Base-by-base conservation (phyloP, 1,140 invertebrate genomes). In the Parasteatoda tepidariorum region DNA sequence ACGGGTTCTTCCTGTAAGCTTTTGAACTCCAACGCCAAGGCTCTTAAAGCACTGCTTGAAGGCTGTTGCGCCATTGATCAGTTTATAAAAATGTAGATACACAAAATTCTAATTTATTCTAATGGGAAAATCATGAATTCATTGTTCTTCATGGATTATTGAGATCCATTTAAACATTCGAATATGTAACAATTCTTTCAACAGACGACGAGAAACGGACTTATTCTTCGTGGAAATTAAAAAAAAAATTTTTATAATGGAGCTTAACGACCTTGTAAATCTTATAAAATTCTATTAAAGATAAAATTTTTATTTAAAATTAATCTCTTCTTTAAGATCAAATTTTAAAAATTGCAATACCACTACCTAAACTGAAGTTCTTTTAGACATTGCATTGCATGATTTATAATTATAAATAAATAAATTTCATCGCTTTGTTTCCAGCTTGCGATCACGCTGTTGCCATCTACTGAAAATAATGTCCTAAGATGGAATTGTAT, bases 1-100 rank as follows among this genome's bases (percentile, higher is more conserved):
- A 99, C 96, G 30, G 98, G 98, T 89, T 99, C 97, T 88, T 98
- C 97, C 90, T 97, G 95, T 33, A 99, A 91, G 89, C 96, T 96
- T 90, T 98, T 98, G 88, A 99, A 97, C 90, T 99, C 98, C 88
- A 99, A 92, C 86, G 97, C 95, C 86, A 99, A 91, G 85, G 98
- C 97, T 88, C 97, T 92, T 30, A 98, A 91, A 79, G 98, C 97
- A 90, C 97, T 97, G 88, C 95, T 95, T 85, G 93, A 94, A 71
- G 94, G 89, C 87, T 91, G 91, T 81, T 90, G 89, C 85, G 91
- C 90, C 91, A 91, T 91, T 26, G n/a, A 61, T 11, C 5, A 41
- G 90, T 90, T 86, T 91, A 88, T n/a, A n/a, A n/a, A n/a, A n/a
- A n/a, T n/a, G n/a, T n/a, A n/a, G n/a, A n/a, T n/a, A n/a, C n/a